These are phyloP conservation scores for Dermatemys mawii DNA, from an alignment of 2,113 vertebrate genomes.

Conservation along the genomic window DNA sequence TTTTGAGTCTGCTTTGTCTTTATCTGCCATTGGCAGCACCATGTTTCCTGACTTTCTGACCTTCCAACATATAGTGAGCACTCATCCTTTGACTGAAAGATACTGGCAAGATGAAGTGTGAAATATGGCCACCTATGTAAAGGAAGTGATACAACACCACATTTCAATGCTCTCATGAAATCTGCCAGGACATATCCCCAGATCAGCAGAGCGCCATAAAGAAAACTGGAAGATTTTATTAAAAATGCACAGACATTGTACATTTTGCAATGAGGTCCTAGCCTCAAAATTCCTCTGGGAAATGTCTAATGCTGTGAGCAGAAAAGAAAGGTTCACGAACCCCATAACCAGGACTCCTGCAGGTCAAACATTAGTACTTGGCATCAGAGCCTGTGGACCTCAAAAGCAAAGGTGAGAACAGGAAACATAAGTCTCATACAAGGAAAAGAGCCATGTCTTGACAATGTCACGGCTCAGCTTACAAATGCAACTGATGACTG, in stretches of 20 bases:
- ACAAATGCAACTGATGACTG: rapidly evolving
- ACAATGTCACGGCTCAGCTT: background rate
- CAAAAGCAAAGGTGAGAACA: background rate
- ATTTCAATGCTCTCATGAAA: background rate
- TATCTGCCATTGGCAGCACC: background rate
- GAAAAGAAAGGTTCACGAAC: background rate
- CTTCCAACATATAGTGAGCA: background rate
- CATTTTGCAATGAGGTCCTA: background rate
- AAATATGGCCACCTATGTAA: background rate
- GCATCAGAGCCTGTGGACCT: background rate
- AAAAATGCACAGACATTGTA: background rate
- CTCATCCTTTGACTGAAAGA: background rate
- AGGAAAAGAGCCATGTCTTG: background rate
- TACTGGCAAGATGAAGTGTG: background rate
- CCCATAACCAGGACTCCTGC: background rate
- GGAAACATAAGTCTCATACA: background rate
- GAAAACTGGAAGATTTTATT: background rate
- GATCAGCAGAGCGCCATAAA: background rate
- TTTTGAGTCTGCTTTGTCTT: background rate
- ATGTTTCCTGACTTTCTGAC: background rate
- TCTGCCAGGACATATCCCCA: background rate
- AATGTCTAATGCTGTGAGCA: background rate
- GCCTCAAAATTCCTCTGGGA: background rate
- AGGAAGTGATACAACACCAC: background rate
- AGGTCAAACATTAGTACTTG: background rate